A percentile compares a stretch with the other conserved stretches of the same genome.
phyloP scores from a whole-genome alignment of 2,888 invertebrate genomes.

The Drosophila prostipennis region DNA sequence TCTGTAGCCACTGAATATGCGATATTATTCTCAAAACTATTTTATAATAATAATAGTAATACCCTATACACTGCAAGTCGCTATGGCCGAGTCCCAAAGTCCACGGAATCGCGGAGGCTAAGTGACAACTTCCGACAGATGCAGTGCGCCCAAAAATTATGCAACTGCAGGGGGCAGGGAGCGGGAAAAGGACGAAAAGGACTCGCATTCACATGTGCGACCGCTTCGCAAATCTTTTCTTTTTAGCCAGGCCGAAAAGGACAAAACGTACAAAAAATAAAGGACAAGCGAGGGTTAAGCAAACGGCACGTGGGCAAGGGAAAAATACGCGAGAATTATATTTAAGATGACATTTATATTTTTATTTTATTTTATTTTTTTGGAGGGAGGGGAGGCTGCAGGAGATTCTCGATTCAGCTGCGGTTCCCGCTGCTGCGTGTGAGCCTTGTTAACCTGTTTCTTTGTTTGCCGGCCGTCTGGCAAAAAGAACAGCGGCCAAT shows the following conservation, averaged over 20 bases:
- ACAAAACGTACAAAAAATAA: background rate
- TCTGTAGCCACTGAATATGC: no score
- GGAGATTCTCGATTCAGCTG: constrained; percentile 17
- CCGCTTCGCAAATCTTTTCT: constrained; percentile 72
- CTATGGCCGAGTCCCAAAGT: background rate
- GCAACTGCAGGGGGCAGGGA: constrained; percentile 56
- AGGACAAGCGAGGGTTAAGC: constrained; percentile 13
- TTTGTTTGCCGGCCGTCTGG: constrained; percentile 45
- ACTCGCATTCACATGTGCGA: constrained; percentile 57
- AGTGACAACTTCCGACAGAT: constrained; percentile 43
- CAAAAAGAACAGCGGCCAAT: constrained; percentile 73
- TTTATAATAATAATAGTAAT: no score
- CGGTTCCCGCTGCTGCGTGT: constrained; percentile 35
- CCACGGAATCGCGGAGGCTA: constrained; percentile 1
- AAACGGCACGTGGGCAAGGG: constrained; percentile 58
- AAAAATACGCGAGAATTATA: constrained; percentile 78
- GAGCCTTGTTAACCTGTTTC: constrained; percentile 42
- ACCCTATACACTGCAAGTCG: background rate
- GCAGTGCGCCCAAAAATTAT: constrained; percentile 58
- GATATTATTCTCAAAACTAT: no score
- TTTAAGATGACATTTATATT: constrained; percentile 78
- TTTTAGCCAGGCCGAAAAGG: constrained; percentile 10
- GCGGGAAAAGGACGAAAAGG: constrained; percentile 9
- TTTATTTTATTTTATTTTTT: constrained; percentile 43
- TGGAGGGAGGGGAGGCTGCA: no score